Base-by-base conservation (phyloP, 2,888 invertebrate genomes). In the Dastarcus helophoroides region DNA sequence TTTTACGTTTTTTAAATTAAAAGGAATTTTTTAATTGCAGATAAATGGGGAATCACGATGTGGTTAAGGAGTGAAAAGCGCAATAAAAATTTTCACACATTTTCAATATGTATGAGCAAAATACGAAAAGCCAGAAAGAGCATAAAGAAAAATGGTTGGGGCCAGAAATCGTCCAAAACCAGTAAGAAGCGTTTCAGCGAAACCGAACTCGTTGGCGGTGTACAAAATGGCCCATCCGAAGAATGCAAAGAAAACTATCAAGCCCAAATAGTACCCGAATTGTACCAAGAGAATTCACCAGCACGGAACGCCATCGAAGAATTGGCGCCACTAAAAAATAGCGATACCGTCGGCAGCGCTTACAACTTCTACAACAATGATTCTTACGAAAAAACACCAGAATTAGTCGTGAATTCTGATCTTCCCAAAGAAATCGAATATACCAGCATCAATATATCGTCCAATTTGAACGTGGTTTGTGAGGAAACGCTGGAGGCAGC, bases 31-130 rank as follows among this genome's bases (percentile, higher is more conserved):
- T 22, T 31, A 32, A 29, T 33, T 21, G 5, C 22, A 26, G 28
- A 15, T 8, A 40, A 45, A 52, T 45, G 54, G 55, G 52, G 47
- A 42, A 41, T 31, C 37, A 37, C 42, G 35, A 76, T 76, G 76
- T 76, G 76, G 70, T 63, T 76, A 56, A 69, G 77, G 59, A 76
- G 76, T 58, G 73, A 75, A 48, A 72, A 73, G 53, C 68, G 71
- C 53, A 70, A 69, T 62, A 68, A 69, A 44, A 65, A 67, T 54
- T 63, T 69, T 60, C 56, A 48, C 33, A 48, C 56, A 41, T 53
- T 56, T 36, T 43, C 48, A 17, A 21, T 26, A 22, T 32, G 32
- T 27, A 38, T 47, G 25, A 51, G 40, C 33, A 52, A 48, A 37
- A 37, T 48, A 27, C 50, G 46, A 37, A 51, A 46, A 38, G 40